Percentiles rank a stretch among this genome's conserved stretches.
phyloP scores from a whole-genome alignment of 2,888 invertebrate species.

The Hemaris fuciformis region DNA sequence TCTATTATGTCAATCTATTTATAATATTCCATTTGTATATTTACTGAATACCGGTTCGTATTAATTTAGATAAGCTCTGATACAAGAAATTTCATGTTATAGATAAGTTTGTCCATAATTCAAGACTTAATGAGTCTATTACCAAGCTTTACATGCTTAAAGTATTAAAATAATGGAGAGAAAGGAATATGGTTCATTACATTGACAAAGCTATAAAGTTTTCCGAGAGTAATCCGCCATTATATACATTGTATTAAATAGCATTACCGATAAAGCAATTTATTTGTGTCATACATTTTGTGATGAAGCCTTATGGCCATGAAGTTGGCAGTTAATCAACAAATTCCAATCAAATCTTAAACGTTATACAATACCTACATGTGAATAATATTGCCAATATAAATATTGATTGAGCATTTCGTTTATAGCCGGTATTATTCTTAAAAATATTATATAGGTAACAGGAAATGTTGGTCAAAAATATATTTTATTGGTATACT shows the following conservation, averaged over 20 bases:
- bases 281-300: constrained; percentile 33
- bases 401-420: no score
- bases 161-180: neutral
- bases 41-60: no score
- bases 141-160: neutral
- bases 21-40: neutral
- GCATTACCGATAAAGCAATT: constrained; percentile 43
- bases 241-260: constrained; percentile 28
- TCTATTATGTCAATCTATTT: neutral
- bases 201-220: neutral
- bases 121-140: no score
- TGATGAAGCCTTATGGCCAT: constrained; percentile 29
- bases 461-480: no score
- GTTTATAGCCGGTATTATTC: no score
- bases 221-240: neutral
- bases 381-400: no score
- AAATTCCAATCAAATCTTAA: neutral
- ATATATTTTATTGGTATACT: no score
- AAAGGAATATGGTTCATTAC: neutral
- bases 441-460: no score
- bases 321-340: constrained; percentile 14
- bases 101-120: no score
- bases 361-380: no score
- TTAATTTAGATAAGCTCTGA: no score
- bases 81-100: no score